Evolutionary conservation across 2,797 vertebrate genomes (phyloP), one percentile per base, ranked within the genome.

Genomic region (Agapornis canus): DNA sequence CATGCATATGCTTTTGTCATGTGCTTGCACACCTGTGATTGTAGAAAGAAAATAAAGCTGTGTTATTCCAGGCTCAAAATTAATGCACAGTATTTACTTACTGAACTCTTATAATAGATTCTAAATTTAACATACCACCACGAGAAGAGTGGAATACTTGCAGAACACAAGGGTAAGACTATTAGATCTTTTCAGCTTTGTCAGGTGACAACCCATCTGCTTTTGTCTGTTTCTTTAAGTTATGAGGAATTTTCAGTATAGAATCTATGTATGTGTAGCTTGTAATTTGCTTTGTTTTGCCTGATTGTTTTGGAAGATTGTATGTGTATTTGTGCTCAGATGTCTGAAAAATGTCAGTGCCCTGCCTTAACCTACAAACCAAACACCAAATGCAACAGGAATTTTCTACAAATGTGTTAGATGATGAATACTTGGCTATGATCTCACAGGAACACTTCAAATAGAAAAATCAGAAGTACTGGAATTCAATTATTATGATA

Each of bases 401-500:
- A 92, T 94, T 93, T 92, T 71, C 68, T 90, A 56, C 63, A 75
- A 82, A 80, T 81, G 18, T 75, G 43, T 27, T 71, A 54, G 40
- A 92, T 87, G 81, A 92, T 89, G 86, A 78, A 91, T 82, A 87
- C 43, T 75, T 89, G 84, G 79, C 78, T 89, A 72, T 71, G 70
- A 90, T 94, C 89, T 95, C 84, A 37, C 54, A 96, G 72, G 72
- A 94, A 89, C 42, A 79, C 69, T 90, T 95, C 3, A 5, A 91
- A 92, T 11, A 92, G 87, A 96, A 95, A 91, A 85, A 79, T 92
- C 75, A 79, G 64, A 96, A 95, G 60, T 92, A 83, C 43, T 92
- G 39, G 54, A 96, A 96, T 92, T 91, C 83, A 93, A 96, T 97
- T 96, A 96, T 94, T 96, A 94, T 96, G 94, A 72, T 92, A 92